Conservation (phyloP, 1,140 invertebrate species). For the Drosophila pseudoananassae region DNA sequence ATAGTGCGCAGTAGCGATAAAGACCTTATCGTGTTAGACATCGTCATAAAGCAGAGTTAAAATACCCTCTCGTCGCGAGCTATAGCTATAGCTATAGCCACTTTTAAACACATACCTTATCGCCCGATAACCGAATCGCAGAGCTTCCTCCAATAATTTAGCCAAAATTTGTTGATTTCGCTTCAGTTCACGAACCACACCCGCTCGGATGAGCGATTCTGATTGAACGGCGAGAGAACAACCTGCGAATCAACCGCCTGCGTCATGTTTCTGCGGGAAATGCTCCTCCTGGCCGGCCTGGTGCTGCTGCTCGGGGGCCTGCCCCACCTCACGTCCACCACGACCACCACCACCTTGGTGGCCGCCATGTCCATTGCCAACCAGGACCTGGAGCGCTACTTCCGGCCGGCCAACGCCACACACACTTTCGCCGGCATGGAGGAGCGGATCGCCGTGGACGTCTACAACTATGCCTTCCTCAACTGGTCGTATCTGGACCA, state of each 20-base stretch:
- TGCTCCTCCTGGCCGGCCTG: conserved; percentile 56
- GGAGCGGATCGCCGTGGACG: conserved; percentile 69
- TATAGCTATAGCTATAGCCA: background rate
- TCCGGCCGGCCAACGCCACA: conserved; percentile 66
- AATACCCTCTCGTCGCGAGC: background rate
- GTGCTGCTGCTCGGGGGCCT: conserved; percentile 65
- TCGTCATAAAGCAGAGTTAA: background rate
- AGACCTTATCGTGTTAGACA: conserved; percentile 18
- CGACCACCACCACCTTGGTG: conserved; percentile 74
- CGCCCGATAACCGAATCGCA: conserved; percentile 6
- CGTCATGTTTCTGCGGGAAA: conserved; percentile 58
- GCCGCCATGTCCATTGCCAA: conserved; percentile 80
- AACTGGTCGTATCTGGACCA: conserved; percentile 76
- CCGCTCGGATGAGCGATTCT: conserved; percentile 5
- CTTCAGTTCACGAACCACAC: conserved; percentile 43
- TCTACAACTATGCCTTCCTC: conserved; percentile 76
- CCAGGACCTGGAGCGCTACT: conserved; percentile 81
- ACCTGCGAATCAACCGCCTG: background rate
- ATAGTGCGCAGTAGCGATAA: conserved; percentile 17
- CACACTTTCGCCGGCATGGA: conserved; percentile 60
- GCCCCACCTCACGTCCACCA: conserved; percentile 66
- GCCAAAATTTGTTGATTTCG: conserved; percentile 18
- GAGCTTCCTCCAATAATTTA: conserved; percentile 15
- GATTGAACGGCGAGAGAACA: conserved; percentile 15
- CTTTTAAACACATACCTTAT: conserved; percentile 36